Conservation (phyloP, 2,888 invertebrate genomes). For the Heliconius hortense region DNA sequence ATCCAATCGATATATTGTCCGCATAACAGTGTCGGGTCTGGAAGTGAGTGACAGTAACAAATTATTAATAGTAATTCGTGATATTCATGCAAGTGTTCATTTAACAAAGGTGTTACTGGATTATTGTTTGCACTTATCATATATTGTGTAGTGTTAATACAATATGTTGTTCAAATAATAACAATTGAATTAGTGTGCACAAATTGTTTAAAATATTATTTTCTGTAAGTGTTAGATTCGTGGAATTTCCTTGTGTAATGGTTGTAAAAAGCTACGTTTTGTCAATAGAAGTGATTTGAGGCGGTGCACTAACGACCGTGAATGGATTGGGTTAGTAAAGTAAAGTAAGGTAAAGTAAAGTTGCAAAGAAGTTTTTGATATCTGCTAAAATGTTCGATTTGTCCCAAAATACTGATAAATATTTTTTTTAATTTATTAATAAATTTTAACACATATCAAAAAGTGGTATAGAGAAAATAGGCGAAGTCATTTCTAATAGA, state of each 20-base stretch:
- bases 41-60: constrained; percentile 37
- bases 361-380: constrained; percentile 69
- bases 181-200: constrained; percentile 31
- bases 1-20: constrained; percentile 33
- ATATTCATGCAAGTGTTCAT: constrained; percentile 72
- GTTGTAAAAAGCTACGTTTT: constrained; percentile 67
- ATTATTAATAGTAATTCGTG: constrained; percentile 54
- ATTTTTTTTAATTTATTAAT: background rate
- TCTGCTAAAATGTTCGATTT: constrained; percentile 55
- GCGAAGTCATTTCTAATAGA: constrained; percentile 80
- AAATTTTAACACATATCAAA: constrained; percentile 70
- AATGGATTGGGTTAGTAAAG: constrained; percentile 65
- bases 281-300: constrained; percentile 68
- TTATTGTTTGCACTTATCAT: constrained; percentile 44
- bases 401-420: background rate
- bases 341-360: constrained; percentile 69
- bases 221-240: constrained; percentile 67
- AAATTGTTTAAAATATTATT: constrained; percentile 41
- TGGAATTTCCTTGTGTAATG: constrained; percentile 78
- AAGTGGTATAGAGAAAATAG: constrained; percentile 68
- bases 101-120: constrained; percentile 61
- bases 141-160: constrained; percentile 32
- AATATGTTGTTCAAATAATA: constrained; percentile 35
- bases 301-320: constrained; percentile 79
- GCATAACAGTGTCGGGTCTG: constrained; percentile 35